These are phyloP conservation scores for Muschampia staudingeri DNA, from an alignment of 2,888 invertebrate species.

Conservation along the genomic window DNA sequence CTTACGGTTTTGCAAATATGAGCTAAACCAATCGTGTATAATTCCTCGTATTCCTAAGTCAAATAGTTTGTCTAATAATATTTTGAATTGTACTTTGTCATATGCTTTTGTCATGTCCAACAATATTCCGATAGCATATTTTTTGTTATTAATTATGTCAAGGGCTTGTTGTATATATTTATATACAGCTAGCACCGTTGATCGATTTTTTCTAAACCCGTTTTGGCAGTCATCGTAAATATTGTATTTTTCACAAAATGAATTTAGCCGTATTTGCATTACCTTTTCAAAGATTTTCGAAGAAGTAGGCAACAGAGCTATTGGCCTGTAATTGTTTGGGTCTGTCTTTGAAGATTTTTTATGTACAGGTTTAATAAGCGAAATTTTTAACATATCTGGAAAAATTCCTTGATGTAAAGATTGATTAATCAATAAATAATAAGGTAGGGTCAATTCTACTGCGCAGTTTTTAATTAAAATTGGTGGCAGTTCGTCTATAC, in stretches of 20 bases:
- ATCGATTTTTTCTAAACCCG: slow-evolving; percentile 28
- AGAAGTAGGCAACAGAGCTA: slow-evolving; percentile 50
- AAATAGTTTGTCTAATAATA: background rate
- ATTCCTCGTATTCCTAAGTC: background rate
- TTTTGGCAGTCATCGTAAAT: slow-evolving; percentile 12
- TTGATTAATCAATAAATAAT: slow-evolving; percentile 15
- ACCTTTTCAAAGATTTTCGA: slow-evolving; percentile 39
- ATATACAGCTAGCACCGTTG: background rate
- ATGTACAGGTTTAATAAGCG: slow-evolving; percentile 2
- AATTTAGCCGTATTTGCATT: background rate
- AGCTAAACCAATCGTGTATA: background rate
- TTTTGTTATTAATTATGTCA: background rate
- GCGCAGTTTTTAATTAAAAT: slow-evolving; percentile 26
- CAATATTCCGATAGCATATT: background rate
- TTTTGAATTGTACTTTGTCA: background rate
- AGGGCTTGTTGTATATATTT: background rate
- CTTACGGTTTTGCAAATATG: background rate
- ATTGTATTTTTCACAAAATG: slow-evolving; percentile 31
- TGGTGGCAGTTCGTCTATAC: slow-evolving; percentile 22
- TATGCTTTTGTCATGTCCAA: background rate
- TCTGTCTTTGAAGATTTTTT: slow-evolving; percentile 34
- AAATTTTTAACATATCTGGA: slow-evolving; percentile 23
- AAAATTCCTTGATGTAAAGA: slow-evolving; percentile 13
- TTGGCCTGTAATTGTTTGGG: slow-evolving; percentile 57
- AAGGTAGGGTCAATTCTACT: background rate